Evolutionary conservation across 1,140 invertebrate species (phyloP).

Genomic region (Amyelois transitella): DNA sequence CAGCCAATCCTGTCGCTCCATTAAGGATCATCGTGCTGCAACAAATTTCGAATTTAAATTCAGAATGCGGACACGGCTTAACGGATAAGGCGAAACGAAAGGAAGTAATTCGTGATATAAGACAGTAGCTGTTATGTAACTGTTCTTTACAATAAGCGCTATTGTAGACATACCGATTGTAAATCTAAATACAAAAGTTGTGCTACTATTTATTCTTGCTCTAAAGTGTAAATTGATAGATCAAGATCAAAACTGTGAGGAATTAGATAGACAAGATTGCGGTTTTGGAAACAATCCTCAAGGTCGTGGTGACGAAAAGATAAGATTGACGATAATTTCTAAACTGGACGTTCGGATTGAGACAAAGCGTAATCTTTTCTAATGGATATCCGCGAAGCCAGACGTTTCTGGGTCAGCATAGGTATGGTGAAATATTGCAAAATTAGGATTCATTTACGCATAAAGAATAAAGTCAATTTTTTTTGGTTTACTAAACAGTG

Average conservation of each 20-base stretch:
- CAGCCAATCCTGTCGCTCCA: slow-evolving; percentile 28
- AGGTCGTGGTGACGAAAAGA: not conserved
- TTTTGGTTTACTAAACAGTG: too few relatives aligned
- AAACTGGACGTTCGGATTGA: not conserved
- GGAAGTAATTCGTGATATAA: slow-evolving; percentile 19
- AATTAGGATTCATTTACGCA: not conserved
- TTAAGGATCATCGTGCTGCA: slow-evolving; percentile 32
- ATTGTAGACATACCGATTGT: not conserved
- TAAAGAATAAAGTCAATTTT: not conserved
- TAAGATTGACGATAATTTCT: not conserved
- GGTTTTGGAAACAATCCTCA: not conserved
- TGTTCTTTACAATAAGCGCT: slow-evolving; percentile 18
- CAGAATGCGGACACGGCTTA: slow-evolving; percentile 24
- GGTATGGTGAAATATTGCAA: not conserved
- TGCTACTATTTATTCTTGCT: too few relatives aligned
- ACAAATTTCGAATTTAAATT: slow-evolving; percentile 38
- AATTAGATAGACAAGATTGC: not conserved
- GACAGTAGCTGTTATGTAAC: slow-evolving; percentile 37
- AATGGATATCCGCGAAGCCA: not conserved
- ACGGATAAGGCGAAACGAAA: slow-evolving; percentile 28
- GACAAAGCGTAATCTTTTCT: not conserved
- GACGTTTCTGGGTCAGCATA: not conserved
- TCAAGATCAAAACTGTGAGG: too few relatives aligned
- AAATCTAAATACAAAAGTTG: not conserved
- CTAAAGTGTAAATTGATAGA: not conserved